A percentile compares a stretch with the other conserved stretches of the same genome.
phyloP scores from a whole-genome alignment of 2,888 invertebrate genomes.

The Priocnemis perturbator region DNA sequence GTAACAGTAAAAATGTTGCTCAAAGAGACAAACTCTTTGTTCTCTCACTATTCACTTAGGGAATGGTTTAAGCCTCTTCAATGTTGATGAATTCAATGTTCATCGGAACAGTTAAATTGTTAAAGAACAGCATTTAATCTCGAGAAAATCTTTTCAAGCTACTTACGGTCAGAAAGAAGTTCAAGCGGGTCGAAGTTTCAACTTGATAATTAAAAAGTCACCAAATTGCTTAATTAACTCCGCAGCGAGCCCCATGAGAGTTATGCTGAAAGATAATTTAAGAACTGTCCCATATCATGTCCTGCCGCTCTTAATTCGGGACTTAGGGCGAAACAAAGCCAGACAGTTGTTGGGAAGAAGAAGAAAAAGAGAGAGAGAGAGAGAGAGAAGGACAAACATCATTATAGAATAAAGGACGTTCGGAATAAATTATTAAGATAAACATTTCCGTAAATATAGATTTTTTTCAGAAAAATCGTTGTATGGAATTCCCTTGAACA shows the following conservation, averaged over 20 bases:
- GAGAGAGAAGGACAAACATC: too few relatives aligned
- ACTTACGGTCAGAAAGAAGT: slow-evolving; percentile 4
- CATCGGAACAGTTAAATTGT: slow-evolving; percentile 1
- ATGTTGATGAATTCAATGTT: background rate
- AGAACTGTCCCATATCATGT: background rate
- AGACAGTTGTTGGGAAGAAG: too few relatives aligned
- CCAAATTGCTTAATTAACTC: slow-evolving; percentile 9
- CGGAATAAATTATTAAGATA: too few relatives aligned
- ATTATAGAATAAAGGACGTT: too few relatives aligned
- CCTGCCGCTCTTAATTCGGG: too few relatives aligned
- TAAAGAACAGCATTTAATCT: background rate
- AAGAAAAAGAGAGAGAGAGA: too few relatives aligned
- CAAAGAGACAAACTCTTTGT: background rate
- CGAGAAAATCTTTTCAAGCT: background rate
- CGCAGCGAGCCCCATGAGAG: slow-evolving; percentile 1
- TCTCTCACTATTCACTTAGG: slow-evolving; percentile 11
- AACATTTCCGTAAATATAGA: too few relatives aligned
- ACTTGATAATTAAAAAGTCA: slow-evolving; percentile 1
- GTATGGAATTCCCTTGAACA: too few relatives aligned
- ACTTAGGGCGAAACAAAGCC: too few relatives aligned
- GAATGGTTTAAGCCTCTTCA: background rate
- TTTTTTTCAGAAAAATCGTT: too few relatives aligned
- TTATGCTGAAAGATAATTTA: slow-evolving; percentile 6
- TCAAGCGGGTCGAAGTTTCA: slow-evolving; percentile 1
- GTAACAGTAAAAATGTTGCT: too few relatives aligned